Conservation (phyloP, 2,888 invertebrate species). For the Hypomecis punctinalis region DNA sequence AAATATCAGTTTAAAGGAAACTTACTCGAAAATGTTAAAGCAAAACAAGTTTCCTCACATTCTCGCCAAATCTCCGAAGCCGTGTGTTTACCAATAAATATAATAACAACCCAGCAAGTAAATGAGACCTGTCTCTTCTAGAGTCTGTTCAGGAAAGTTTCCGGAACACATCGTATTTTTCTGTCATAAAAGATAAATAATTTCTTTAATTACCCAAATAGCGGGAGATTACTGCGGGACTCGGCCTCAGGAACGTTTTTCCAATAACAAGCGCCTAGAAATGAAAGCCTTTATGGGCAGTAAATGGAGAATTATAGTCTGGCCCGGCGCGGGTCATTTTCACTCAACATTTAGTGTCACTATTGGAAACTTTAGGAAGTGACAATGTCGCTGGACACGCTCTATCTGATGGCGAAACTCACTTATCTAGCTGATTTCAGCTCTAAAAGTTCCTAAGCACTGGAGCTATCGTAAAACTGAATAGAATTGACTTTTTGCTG, state of each 20-base stretch:
- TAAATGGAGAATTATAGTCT: constrained; percentile 74
- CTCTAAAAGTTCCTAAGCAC: not conserved
- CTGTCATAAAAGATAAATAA: constrained; percentile 45
- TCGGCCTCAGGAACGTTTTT: constrained; percentile 51
- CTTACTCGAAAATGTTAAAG: no score
- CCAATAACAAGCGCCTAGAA: constrained; percentile 71
- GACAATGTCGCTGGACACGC: constrained; percentile 32
- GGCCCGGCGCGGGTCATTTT: constrained; percentile 59
- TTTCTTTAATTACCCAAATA: constrained; percentile 55
- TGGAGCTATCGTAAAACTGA: not conserved
- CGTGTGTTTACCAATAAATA: no score
- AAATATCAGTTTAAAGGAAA: no score
- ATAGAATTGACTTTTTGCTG: not conserved
- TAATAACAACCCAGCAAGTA: constrained; percentile 7
- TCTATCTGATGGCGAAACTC: constrained; percentile 18
- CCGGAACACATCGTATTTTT: constrained; percentile 30
- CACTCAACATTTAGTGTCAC: constrained; percentile 58
- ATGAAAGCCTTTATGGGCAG: constrained; percentile 74
- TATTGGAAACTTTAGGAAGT: constrained; percentile 47
- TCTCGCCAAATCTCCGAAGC: no score
- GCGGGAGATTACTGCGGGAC: constrained; percentile 51
- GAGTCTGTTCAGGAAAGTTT: not conserved
- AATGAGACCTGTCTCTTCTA: not conserved
- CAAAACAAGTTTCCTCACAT: no score
- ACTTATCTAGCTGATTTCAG: not conserved